A percentile compares a stretch with the other conserved stretches of the same genome.
Evolutionary conservation across 1,140 invertebrate species (phyloP).

Genomic region (Hycleus cichorii): DNA sequence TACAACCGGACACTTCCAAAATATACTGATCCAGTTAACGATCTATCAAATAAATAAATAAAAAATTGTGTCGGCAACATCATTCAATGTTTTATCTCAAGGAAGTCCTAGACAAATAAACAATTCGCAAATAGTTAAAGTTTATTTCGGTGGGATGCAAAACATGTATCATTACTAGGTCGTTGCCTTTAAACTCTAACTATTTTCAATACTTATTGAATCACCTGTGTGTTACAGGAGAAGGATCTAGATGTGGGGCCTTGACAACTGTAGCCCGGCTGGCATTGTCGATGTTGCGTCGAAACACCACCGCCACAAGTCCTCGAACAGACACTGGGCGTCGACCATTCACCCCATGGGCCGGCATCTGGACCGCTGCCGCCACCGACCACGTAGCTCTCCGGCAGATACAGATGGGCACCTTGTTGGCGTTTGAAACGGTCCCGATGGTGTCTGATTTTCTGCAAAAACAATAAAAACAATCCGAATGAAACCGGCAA

Average conservation of each 20-base stretch:
- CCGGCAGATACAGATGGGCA: conserved; percentile 57
- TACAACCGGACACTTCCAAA: too few relatives aligned
- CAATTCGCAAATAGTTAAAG: too few relatives aligned
- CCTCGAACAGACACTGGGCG: conserved; percentile 68
- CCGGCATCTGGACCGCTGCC: conserved; percentile 44
- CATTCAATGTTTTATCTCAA: too few relatives aligned
- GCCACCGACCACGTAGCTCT: conserved; percentile 58
- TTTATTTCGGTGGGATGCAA: too few relatives aligned
- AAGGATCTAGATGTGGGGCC: conserved; percentile 75
- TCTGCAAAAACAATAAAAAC: conserved; percentile 27
- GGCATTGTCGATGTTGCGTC: conserved; percentile 64
- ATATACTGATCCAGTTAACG: too few relatives aligned
- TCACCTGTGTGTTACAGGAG: conserved; percentile 82
- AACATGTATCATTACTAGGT: too few relatives aligned
- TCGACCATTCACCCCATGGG: conserved; percentile 70
- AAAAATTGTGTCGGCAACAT: too few relatives aligned
- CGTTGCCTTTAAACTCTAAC: too few relatives aligned
- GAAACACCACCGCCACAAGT: conserved; percentile 87
- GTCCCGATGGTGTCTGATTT: conserved; percentile 45
- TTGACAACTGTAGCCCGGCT: conserved; percentile 56
- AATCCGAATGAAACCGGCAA: too few relatives aligned
- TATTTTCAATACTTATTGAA: neutral
- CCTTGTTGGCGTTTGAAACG: conserved; percentile 67
- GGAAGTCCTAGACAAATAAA: too few relatives aligned
- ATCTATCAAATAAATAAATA: too few relatives aligned